Percentiles rank a stretch among this genome's conserved stretches.
phyloP scores from a whole-genome alignment of 2,797 vertebrate genomes.

The Phataginus tricuspis region DNA sequence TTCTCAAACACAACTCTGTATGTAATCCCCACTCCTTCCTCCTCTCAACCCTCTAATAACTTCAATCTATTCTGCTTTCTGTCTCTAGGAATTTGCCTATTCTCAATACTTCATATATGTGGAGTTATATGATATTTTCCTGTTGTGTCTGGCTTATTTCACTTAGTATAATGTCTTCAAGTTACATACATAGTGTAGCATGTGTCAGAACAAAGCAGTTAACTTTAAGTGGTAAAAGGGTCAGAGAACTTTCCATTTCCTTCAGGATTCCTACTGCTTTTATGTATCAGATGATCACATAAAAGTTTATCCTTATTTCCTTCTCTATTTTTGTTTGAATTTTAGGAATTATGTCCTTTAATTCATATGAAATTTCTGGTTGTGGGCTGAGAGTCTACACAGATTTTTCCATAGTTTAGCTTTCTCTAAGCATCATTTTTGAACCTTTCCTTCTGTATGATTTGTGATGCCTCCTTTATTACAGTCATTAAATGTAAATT shows the following conservation, averaged over 20 bases:
- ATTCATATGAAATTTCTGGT: constrained; percentile 25
- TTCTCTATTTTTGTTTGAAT: constrained; percentile 1
- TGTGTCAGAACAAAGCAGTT: not conserved
- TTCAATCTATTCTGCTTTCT: not conserved
- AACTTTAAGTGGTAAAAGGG: not conserved
- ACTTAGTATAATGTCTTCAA: not conserved
- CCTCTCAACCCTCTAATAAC: not conserved
- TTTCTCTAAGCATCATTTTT: not conserved
- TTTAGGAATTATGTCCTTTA: not conserved
- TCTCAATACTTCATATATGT: not conserved
- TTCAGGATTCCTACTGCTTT: not conserved
- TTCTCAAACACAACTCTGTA: not conserved
- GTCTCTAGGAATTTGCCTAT: not conserved
- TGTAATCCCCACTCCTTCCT: not conserved
- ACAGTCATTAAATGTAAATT: not conserved
- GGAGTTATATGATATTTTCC: not conserved
- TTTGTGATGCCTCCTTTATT: not conserved
- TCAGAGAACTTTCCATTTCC: not conserved
- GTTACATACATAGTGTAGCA: not conserved
- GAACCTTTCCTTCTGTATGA: not conserved
- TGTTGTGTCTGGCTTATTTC: not conserved
- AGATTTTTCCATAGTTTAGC: not conserved
- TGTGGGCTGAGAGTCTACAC: not conserved
- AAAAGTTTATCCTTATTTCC: not conserved
- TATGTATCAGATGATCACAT: not conserved